Conservation (phyloP, 2,888 invertebrate genomes). For the Sinohyriopsis cumingii region DNA sequence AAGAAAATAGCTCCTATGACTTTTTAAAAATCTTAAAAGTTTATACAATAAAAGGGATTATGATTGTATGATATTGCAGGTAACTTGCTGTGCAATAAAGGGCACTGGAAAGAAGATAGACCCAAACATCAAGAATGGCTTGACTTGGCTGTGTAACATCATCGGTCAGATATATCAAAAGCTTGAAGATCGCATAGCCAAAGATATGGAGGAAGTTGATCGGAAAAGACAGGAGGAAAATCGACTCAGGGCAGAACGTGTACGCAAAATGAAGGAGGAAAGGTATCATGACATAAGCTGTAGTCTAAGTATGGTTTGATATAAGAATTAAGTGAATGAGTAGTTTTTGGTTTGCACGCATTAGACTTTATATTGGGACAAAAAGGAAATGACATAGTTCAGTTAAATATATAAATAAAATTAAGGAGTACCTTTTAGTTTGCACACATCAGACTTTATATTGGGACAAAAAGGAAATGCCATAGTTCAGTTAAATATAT, state of each 20-base stretch:
- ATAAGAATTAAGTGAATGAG: too few species aligned
- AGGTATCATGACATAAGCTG: slow-evolving; percentile 40
- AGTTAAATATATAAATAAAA: too few species aligned
- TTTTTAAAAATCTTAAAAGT: neutral
- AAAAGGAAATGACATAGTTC: too few species aligned
- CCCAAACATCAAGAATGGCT: slow-evolving; percentile 75
- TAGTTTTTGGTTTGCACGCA: too few species aligned
- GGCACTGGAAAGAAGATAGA: slow-evolving; percentile 77
- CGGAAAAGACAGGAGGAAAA: slow-evolving; percentile 74
- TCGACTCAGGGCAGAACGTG: slow-evolving; percentile 73
- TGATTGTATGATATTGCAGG: slow-evolving; percentile 67
- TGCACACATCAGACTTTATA: too few species aligned
- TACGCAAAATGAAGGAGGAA: slow-evolving; percentile 68
- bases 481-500: too few species aligned
- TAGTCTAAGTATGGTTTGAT: too few species aligned
- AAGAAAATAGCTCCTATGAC: neutral
- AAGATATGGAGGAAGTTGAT: slow-evolving; percentile 77
- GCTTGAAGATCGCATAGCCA: slow-evolving; percentile 79
- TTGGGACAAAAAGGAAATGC: too few species aligned
- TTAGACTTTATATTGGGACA: too few species aligned
- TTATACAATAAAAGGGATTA: neutral
- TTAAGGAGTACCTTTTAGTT: too few species aligned
- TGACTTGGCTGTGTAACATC: slow-evolving; percentile 80
- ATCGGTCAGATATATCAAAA: slow-evolving; percentile 80
- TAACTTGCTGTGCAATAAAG: slow-evolving; percentile 73